A percentile compares a stretch with the other conserved stretches of the same genome.
Conservation (phyloP, 2,113 vertebrate species). For the Caloenas nicobarica region DNA sequence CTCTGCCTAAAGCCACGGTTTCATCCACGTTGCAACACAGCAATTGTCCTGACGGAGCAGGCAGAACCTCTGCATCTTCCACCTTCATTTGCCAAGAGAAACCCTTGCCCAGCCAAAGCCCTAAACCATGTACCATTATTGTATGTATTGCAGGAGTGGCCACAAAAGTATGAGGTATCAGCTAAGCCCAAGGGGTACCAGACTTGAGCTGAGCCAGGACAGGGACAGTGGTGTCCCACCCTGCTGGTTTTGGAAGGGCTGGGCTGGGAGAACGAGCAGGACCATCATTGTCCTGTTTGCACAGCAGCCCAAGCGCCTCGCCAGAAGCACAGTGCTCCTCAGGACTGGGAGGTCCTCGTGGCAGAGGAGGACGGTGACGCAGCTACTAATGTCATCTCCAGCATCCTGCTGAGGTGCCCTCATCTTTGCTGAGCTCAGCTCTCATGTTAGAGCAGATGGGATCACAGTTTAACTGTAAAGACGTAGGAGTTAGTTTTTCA, state of each 20-base stretch:
- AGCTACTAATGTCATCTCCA: not conserved
- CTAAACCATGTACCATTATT: not conserved
- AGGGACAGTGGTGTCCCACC: not conserved
- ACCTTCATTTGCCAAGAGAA: not conserved
- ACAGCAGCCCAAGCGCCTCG: fast-evolving
- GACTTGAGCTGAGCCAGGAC: not conserved
- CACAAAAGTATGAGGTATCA: not conserved
- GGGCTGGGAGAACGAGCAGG: not conserved
- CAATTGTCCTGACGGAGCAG: not conserved
- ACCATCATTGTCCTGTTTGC: not conserved
- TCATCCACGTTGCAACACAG: not conserved
- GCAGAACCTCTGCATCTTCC: not conserved
- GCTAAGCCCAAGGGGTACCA: not conserved
- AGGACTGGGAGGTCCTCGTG: fast-evolving
- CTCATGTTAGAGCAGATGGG: not conserved
- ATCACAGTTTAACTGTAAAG: not conserved
- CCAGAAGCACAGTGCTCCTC: not conserved
- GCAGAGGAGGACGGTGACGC: not conserved
- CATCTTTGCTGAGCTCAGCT: not conserved
- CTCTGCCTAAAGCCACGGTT: not conserved
- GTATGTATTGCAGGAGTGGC: not conserved
- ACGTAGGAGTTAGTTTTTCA: not conserved
- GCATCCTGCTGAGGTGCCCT: not conserved
- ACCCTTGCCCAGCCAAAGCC: not conserved
- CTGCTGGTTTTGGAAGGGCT: not conserved